Evolutionary conservation across 2,113 vertebrate species (phyloP).

Genomic region (Picathartes gymnocephalus): DNA sequence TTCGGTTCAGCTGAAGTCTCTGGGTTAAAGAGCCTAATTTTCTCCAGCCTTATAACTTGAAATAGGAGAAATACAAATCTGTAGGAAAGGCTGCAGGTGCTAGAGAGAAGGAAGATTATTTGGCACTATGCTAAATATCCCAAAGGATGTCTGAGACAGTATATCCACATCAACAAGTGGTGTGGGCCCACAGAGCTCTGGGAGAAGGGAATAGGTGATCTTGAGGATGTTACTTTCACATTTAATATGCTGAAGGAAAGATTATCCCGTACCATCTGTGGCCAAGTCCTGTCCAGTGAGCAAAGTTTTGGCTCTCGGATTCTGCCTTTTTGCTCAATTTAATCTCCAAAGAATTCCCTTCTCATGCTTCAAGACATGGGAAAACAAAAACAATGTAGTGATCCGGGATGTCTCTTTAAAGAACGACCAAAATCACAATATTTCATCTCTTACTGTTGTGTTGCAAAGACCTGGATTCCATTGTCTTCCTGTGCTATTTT

Average conservation of each 20-base stretch:
- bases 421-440: background rate
- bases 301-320: background rate
- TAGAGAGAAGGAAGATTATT: background rate
- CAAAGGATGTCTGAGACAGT: background rate
- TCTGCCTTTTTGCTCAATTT: background rate
- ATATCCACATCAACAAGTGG: background rate
- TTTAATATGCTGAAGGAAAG: background rate
- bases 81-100: background rate
- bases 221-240: background rate
- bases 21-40: background rate
- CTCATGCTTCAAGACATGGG: accelerated
- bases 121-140: background rate
- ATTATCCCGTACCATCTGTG: background rate
- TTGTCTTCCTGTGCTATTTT: background rate
- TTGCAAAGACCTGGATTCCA: background rate
- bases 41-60: background rate
- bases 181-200: background rate
- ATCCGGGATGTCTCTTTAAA: background rate
- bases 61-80: background rate
- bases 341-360: background rate
- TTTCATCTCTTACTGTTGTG: background rate
- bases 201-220: background rate
- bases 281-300: background rate
- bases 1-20: background rate
- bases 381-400: background rate